Evolutionary conservation across 2,797 vertebrate genomes (phyloP).

Genomic region (Gallinago nigripennis): DNA sequence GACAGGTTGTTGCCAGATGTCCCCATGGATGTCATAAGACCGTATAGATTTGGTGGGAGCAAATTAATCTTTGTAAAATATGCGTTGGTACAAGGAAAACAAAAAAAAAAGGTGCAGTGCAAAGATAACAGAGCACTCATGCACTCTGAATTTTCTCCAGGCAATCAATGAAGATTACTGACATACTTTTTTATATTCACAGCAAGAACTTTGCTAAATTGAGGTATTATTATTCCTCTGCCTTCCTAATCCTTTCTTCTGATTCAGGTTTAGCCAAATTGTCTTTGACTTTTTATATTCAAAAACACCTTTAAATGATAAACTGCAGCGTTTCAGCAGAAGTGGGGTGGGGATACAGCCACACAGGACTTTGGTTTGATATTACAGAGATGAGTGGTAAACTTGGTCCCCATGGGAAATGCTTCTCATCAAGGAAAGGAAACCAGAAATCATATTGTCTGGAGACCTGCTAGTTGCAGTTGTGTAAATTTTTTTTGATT

Average conservation of each 20-base stretch:
- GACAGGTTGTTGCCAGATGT: background rate
- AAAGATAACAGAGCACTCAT: conserved; percentile 28
- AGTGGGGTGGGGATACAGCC: background rate
- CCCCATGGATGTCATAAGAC: background rate
- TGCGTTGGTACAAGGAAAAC: conserved; percentile 6
- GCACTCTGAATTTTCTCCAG: conserved; percentile 25
- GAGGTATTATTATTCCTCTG: conserved; percentile 34
- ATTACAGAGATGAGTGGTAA: background rate
- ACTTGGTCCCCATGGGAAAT: background rate
- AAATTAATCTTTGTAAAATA: conserved; percentile 51
- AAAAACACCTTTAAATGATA: background rate
- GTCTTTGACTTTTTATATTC: background rate
- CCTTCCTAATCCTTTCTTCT: conserved; percentile 34
- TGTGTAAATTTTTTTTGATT: background rate
- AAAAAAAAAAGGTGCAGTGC: conserved; percentile 41
- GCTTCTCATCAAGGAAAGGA: background rate
- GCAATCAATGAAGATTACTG: conserved; percentile 34
- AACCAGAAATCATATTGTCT: background rate
- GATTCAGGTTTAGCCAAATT: background rate
- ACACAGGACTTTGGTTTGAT: background rate
- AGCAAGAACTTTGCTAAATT: conserved; percentile 14
- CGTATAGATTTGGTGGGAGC: background rate
- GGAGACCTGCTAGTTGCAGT: background rate
- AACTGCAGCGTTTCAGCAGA: background rate
- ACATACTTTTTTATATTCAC: conserved; percentile 17